phyloP scores from a whole-genome alignment of 2,797 vertebrate species.

The Xenentodon cancila region DNA sequence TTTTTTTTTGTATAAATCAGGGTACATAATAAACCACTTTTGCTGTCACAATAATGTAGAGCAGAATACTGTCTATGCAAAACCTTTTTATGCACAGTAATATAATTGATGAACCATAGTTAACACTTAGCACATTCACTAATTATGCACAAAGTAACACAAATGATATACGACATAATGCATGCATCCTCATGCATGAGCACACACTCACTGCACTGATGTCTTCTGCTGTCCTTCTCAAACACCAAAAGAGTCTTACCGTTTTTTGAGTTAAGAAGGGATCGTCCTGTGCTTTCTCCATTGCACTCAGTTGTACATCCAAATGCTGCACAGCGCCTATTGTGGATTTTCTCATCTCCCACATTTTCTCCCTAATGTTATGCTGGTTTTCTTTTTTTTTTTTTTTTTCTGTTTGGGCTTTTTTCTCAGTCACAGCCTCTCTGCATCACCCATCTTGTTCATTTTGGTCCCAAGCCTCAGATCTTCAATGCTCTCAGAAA shows the following conservation, averaged over 20 bases:
- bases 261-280: conserved; percentile 37
- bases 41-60: too few species aligned
- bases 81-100: too few species aligned
- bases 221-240: not conserved
- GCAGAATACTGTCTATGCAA: too few species aligned
- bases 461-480: conserved; percentile 19
- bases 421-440: conserved; percentile 2
- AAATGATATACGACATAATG: not conserved
- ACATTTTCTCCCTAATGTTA: conserved; percentile 39
- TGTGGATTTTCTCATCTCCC: conserved; percentile 58
- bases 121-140: too few species aligned
- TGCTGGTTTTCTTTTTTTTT: not conserved
- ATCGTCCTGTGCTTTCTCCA: conserved; percentile 35
- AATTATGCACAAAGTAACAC: too few species aligned
- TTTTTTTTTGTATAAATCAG: too few species aligned
- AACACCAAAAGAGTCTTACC: conserved; percentile 48
- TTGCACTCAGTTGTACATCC: conserved; percentile 30
- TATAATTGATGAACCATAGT: too few species aligned
- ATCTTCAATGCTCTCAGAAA: conserved; percentile 25
- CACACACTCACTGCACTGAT: too few species aligned
- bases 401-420: not conserved
- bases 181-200: not conserved
- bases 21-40: too few species aligned
- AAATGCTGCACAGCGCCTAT: conserved; percentile 39
- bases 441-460: conserved; percentile 18